Conservation (phyloP, 2,113 vertebrate species). For the Phyllostomus hastatus region DNA sequence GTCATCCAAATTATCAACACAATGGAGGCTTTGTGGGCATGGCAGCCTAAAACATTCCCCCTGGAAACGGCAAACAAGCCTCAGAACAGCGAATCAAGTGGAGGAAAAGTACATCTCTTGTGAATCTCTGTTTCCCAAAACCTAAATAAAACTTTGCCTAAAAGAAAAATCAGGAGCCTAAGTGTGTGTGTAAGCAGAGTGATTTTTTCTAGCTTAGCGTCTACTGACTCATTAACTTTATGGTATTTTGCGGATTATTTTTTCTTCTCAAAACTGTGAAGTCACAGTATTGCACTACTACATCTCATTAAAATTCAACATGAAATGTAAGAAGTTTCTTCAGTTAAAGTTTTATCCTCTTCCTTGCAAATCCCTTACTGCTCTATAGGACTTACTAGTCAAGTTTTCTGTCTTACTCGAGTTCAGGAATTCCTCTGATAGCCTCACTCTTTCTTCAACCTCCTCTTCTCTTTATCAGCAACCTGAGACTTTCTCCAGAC, state of each 20-base stretch:
- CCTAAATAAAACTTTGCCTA: conserved; percentile 52
- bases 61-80: conserved; percentile 31
- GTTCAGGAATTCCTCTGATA: not conserved
- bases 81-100: not conserved
- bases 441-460: not conserved
- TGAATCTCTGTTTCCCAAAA: conserved; percentile 40
- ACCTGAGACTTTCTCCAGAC: not conserved
- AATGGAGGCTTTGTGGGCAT: conserved; percentile 15
- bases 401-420: not conserved
- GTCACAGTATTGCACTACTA: not conserved
- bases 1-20: conserved; percentile 60
- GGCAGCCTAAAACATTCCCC: conserved; percentile 41
- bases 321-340: not conserved
- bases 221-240: conserved; percentile 1
- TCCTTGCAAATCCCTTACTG: not conserved
- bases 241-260: not conserved
- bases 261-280: conserved; percentile 36
- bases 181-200: not conserved
- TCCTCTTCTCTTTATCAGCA: not conserved
- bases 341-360: not conserved
- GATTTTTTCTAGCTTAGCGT: not conserved
- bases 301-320: conserved; percentile 18
- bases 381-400: not conserved
- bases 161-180: conserved; percentile 1
- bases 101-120: not conserved